A percentile compares a stretch with the other conserved stretches of the same genome.
phyloP scores from a whole-genome alignment of 2,797 vertebrate genomes.

The Lacerta bilineata region DNA sequence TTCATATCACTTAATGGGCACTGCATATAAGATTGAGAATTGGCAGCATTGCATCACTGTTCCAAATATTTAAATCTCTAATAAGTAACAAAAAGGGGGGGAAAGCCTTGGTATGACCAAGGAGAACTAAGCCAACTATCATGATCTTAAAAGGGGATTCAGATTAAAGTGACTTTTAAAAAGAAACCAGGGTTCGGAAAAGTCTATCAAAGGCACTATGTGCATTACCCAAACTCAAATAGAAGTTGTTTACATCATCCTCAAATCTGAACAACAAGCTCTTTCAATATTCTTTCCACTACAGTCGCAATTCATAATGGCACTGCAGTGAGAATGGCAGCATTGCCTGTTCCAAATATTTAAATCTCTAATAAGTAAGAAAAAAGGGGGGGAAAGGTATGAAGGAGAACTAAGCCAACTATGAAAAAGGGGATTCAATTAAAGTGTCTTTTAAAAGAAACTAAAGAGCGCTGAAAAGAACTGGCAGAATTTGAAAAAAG shows the following conservation, averaged over 20 bases:
- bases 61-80: no score
- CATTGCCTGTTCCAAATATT: constrained; percentile 32
- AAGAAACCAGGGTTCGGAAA: constrained; percentile 19
- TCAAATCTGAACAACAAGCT: constrained; percentile 45
- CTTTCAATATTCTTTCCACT: constrained; percentile 52
- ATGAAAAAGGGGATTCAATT: constrained; percentile 48
- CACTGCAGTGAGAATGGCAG: constrained; percentile 42
- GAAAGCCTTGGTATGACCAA: no score
- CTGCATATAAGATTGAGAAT: no score
- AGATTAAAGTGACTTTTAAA: no score
- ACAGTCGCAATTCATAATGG: constrained; percentile 56
- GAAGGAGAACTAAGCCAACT: constrained; percentile 47
- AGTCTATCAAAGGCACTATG: background rate
- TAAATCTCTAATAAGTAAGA: constrained; percentile 29
- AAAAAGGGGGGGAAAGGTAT: background rate
- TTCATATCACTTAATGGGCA: no score
- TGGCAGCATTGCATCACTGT: no score
- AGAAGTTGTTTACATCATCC: constrained; percentile 31
- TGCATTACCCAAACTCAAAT: constrained; percentile 41
- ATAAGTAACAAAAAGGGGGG: no score
- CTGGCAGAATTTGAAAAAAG: constrained; percentile 1
- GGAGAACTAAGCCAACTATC: no score
- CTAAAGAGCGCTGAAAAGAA: constrained; percentile 55
- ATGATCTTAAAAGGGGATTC: no score
- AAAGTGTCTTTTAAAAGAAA: constrained; percentile 56